Conservation (phyloP, 2,113 vertebrate genomes). For the Oncorhynchus kisutch region DNA sequence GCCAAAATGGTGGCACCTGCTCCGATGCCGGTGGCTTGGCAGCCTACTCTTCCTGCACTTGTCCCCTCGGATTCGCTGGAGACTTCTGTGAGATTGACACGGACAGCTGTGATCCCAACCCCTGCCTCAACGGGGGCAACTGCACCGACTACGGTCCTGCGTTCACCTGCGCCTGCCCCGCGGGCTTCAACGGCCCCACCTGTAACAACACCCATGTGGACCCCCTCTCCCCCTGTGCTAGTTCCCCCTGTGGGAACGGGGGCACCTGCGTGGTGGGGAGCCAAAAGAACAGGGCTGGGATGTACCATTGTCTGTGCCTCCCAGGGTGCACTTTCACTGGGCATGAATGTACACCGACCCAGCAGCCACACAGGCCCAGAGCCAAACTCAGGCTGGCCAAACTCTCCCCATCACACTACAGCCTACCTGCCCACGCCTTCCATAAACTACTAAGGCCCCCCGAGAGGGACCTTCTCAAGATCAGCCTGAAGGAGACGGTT, state of each 20-base stretch:
- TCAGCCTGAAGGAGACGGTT: constrained; percentile 86
- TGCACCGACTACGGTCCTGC: constrained; percentile 78
- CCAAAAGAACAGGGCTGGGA: constrained; percentile 50
- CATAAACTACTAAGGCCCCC: constrained; percentile 76
- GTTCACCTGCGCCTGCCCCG: constrained; percentile 83
- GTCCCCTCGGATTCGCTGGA: constrained; percentile 84
- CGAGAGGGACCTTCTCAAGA: constrained; percentile 83
- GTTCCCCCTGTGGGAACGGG: constrained; percentile 79
- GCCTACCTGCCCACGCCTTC: constrained; percentile 74
- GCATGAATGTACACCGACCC: constrained; percentile 65
- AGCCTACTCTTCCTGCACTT: constrained; percentile 79
- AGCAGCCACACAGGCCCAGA: constrained; percentile 40
- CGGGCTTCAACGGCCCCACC: constrained; percentile 77
- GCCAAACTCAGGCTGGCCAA: constrained; percentile 10
- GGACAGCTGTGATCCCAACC: constrained; percentile 83
- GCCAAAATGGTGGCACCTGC: constrained; percentile 89
- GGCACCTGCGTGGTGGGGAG: constrained; percentile 73
- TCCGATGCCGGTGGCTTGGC: constrained; percentile 74
- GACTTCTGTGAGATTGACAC: constrained; percentile 82
- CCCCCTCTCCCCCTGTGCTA: constrained; percentile 64
- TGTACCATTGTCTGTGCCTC: constrained; percentile 63
- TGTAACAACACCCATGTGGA: constrained; percentile 72
- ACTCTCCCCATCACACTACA: constrained; percentile 69
- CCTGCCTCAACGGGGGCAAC: constrained; percentile 84
- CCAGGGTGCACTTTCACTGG: not conserved